Evolutionary conservation across 2,113 vertebrate genomes (phyloP).

Genomic region (Morone chrysops): DNA sequence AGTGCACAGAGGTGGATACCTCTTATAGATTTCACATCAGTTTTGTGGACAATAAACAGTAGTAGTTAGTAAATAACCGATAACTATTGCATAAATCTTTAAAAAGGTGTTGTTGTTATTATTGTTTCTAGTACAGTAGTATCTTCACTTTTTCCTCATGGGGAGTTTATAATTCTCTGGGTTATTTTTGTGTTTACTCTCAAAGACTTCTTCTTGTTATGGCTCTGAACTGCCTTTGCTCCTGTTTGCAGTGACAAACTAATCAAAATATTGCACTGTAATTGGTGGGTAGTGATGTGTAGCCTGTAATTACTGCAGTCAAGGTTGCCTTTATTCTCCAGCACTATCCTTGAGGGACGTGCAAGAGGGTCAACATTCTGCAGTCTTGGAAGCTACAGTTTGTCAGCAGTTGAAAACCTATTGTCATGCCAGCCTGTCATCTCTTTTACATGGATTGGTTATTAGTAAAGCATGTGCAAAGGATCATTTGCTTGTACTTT

Average conservation of each 20-base stretch:
- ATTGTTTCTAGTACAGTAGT: background rate
- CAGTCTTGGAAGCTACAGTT: conserved; percentile 14
- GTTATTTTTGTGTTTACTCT: conserved; percentile 24
- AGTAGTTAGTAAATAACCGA: no score
- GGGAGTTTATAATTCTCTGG: conserved; percentile 9
- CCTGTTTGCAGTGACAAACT: conserved; percentile 62
- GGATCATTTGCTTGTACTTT: background rate
- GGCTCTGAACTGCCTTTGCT: conserved; percentile 48
- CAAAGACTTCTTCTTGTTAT: conserved; percentile 35
- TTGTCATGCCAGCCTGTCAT: conserved; percentile 9
- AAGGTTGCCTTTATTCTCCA: conserved; percentile 68
- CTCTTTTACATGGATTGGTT: conserved; percentile 14
- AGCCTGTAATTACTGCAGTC: conserved; percentile 74
- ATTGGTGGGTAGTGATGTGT: conserved; percentile 74
- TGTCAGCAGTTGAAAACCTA: conserved; percentile 27
- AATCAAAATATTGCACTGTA: conserved; percentile 71
- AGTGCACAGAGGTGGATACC: background rate
- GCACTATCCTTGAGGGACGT: conserved; percentile 37
- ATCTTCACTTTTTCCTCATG: conserved; percentile 1
- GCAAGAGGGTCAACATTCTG: conserved; percentile 45
- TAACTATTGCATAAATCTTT: background rate
- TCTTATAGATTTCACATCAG: no score
- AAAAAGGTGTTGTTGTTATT: background rate
- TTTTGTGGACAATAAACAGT: no score
- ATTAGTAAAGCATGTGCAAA: background rate